phyloP scores from a whole-genome alignment of 1,140 invertebrate species.

The Drosophila sulfurigaster region DNA sequence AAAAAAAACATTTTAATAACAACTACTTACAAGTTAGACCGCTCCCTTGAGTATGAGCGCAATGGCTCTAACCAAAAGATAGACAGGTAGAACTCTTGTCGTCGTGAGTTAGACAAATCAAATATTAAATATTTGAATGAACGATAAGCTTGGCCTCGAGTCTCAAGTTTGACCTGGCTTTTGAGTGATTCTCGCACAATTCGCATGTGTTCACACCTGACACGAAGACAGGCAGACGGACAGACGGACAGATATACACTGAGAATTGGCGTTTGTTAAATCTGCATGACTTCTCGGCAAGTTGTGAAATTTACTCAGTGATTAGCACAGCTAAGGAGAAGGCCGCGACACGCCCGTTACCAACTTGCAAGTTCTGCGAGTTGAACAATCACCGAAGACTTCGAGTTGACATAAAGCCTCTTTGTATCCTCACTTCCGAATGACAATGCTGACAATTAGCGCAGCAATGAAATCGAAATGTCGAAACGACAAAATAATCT shows the following conservation, averaged over 20 bases:
- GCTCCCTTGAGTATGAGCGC: neutral
- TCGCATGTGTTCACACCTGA: conserved; percentile 37
- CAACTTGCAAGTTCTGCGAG: conserved; percentile 7
- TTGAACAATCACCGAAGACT: conserved; percentile 8
- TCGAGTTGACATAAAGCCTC: neutral
- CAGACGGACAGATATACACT: neutral
- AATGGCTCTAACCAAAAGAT: neutral
- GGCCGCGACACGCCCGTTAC: conserved; percentile 9
- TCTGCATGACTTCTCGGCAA: conserved; percentile 48
- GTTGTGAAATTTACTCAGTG: conserved; percentile 65
- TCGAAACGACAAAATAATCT: neutral
- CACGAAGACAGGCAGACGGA: neutral
- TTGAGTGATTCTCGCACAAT: conserved; percentile 15
- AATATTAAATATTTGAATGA: conserved; percentile 59
- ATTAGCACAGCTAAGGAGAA: conserved; percentile 56
- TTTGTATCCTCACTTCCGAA: conserved; percentile 21
- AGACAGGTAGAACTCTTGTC: conserved; percentile 12
- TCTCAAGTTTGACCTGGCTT: neutral
- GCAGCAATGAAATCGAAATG: conserved; percentile 21
- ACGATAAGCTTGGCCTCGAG: conserved; percentile 55
- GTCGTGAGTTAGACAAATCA: conserved; percentile 30
- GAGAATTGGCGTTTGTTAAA: conserved; percentile 17
- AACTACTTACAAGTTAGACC: neutral
- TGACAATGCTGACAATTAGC: conserved; percentile 22
- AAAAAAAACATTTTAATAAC: neutral